phyloP scores from a whole-genome alignment of 2,797 vertebrate species.

The Urocyon cinereoargenteus region DNA sequence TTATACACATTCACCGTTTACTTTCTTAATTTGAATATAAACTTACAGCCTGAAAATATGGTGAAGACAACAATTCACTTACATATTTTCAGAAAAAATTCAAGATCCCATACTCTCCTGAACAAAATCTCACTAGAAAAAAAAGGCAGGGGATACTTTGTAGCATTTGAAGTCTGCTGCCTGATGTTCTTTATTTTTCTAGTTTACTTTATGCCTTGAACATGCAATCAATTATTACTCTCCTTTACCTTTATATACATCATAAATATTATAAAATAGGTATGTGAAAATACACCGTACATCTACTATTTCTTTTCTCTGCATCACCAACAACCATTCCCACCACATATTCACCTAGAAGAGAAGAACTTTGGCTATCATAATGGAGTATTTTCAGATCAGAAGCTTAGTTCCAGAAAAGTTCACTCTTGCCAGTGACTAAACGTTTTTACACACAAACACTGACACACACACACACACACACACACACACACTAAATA shows the following conservation, averaged over 20 bases:
- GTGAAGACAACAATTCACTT: background rate
- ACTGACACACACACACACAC: background rate
- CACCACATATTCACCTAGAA: background rate
- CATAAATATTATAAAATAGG: conserved; percentile 3
- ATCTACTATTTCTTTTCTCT: background rate
- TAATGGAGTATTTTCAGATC: background rate
- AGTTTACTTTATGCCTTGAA: background rate
- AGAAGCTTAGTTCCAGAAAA: conserved; percentile 6
- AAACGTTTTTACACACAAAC: background rate
- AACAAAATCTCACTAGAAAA: background rate
- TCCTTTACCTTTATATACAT: background rate
- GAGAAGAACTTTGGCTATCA: background rate
- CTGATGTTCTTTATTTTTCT: background rate
- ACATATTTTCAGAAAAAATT: conserved; percentile 36
- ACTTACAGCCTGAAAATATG: conserved; percentile 2
- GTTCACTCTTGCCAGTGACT: background rate
- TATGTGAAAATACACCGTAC: background rate
- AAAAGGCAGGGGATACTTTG: background rate
- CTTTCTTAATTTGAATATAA: conserved; percentile 17
- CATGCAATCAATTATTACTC: background rate
- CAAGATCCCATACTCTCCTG: background rate
- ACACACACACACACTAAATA: background rate
- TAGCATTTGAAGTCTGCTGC: background rate
- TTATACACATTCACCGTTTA: background rate
- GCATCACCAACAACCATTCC: background rate